A percentile compares a stretch with the other conserved stretches of the same genome.
Evolutionary conservation across 2,113 vertebrate genomes (phyloP).

Genomic region (Ageneiosus marmoratus): DNA sequence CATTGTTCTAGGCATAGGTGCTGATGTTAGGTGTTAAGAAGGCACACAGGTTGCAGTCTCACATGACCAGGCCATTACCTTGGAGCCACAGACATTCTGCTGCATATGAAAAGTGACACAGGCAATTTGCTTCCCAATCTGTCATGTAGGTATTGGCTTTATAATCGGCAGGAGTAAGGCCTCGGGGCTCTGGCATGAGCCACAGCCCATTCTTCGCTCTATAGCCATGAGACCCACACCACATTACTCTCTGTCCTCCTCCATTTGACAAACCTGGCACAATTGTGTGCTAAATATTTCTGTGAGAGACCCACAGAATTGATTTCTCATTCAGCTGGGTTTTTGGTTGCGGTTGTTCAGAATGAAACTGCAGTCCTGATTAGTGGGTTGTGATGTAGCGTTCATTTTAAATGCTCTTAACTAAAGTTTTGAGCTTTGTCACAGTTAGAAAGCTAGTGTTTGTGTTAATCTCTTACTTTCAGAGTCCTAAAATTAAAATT

Average conservation of each 20-base stretch:
- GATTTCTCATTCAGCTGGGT: constrained; percentile 25
- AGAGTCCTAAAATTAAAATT: background rate
- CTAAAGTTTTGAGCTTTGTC: constrained; percentile 12
- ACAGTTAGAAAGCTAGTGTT: background rate
- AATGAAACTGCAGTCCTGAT: background rate
- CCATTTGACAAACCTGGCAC: constrained; percentile 17
- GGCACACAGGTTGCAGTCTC: constrained; percentile 5
- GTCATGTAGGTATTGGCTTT: constrained; percentile 38
- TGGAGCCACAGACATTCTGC: constrained; percentile 9
- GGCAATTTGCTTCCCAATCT: constrained; percentile 41
- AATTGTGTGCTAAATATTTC: constrained; percentile 23
- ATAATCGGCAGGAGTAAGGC: constrained; percentile 21
- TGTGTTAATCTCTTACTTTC: background rate
- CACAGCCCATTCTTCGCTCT: background rate
- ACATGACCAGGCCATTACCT: constrained; percentile 11
- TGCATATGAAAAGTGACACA: constrained; percentile 52
- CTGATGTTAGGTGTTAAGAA: background rate
- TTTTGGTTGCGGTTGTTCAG: background rate
- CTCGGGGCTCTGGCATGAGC: constrained; percentile 9
- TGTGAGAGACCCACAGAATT: constrained; percentile 11
- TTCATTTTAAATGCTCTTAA: constrained; percentile 14
- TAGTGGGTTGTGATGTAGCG: background rate
- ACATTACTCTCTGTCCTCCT: constrained; percentile 24
- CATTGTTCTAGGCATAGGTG: constrained; percentile 18
- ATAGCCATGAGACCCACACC: background rate